These are phyloP conservation scores for Cydia fagiglandana DNA, from an alignment of 1,140 invertebrate species.

Conservation along the genomic window DNA sequence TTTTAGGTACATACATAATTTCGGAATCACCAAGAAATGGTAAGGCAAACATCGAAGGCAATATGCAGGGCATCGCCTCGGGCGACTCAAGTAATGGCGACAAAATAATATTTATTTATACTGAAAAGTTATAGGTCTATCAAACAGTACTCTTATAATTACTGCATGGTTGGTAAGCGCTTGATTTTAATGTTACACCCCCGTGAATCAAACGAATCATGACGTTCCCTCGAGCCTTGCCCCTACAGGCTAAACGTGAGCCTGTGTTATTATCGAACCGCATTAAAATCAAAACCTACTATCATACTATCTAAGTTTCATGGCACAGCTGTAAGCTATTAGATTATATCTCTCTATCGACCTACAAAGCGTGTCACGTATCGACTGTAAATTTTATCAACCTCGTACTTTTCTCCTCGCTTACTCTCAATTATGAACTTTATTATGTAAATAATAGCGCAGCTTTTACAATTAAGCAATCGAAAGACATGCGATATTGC, in stretches of 20 bases:
- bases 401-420: neutral
- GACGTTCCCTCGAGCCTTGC: neutral
- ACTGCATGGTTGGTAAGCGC: neutral
- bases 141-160: no score
- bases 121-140: no score
- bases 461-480: neutral
- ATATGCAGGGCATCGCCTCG: no score
- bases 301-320: constrained; percentile 5
- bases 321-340: constrained; percentile 16
- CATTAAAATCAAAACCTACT: constrained; percentile 8
- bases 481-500: neutral
- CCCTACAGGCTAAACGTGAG: neutral
- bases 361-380: constrained; percentile 20
- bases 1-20: no score
- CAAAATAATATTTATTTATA: no score
- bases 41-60: no score
- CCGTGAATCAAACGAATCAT: neutral
- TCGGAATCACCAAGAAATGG: no score
- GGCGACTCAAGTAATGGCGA: no score
- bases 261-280: neutral
- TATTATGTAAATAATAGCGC: neutral
- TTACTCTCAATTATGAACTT: constrained; percentile 1
- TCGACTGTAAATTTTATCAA: neutral
- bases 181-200: neutral
- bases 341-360: constrained; percentile 11